Percentiles rank a stretch among this genome's conserved stretches.
Conservation (phyloP, 2,888 invertebrate genomes). For the Spodoptera exigua region DNA sequence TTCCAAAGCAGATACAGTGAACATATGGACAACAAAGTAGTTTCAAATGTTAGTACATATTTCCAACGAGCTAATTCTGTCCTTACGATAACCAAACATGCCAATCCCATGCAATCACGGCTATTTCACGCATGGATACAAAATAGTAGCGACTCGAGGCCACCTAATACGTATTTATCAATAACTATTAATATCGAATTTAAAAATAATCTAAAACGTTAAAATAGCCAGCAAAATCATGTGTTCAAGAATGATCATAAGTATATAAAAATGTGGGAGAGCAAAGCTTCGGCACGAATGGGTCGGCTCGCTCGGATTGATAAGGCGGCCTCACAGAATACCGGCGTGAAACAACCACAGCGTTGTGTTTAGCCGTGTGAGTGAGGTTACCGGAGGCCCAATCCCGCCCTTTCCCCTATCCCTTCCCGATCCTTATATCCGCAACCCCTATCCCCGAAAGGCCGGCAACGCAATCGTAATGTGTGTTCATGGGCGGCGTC, state of each 20-base stretch:
- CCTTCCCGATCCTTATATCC: no score
- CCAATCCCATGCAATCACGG: slow-evolving; percentile 67
- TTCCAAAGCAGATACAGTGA: slow-evolving; percentile 25
- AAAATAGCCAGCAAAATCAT: neutral
- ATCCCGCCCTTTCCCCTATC: no score
- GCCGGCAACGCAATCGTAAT: no score
- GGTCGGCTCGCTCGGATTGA: no score
- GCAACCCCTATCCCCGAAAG: no score
- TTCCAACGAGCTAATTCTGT: slow-evolving; percentile 64
- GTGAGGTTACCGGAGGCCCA: no score
- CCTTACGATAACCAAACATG: slow-evolving; percentile 62
- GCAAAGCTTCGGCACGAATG: no score
- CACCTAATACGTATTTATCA: slow-evolving; percentile 36
- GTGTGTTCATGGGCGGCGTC: no score
- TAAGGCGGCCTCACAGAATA: no score
- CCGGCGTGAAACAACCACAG: no score
- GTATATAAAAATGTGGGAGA: no score
- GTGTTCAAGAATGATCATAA: slow-evolving; percentile 28
- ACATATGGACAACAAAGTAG: slow-evolving; percentile 55
- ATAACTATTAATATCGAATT: slow-evolving; percentile 58
- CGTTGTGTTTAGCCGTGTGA: no score
- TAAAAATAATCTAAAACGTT: slow-evolving; percentile 20
- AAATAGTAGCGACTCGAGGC: slow-evolving; percentile 64
- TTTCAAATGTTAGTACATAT: slow-evolving; percentile 44
- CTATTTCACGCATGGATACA: slow-evolving; percentile 71